These are phyloP conservation scores for Drosophila subobscura DNA, from an alignment of 1,140 invertebrate genomes.

Conservation along the genomic window DNA sequence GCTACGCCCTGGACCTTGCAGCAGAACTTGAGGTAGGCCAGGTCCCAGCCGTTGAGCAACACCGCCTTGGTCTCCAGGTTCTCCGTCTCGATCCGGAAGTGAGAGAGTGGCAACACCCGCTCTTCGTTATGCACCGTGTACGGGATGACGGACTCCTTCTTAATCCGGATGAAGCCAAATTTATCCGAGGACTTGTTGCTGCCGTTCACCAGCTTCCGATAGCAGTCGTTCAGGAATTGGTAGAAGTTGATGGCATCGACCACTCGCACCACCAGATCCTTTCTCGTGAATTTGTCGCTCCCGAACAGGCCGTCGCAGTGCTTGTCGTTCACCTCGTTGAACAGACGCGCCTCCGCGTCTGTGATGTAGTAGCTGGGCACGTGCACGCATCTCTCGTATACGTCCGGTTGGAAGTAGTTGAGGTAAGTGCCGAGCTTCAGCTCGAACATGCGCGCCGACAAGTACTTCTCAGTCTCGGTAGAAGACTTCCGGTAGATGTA, in stretches of 20 bases:
- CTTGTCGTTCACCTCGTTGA: slow-evolving; percentile 96
- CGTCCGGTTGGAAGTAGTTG: slow-evolving; percentile 91
- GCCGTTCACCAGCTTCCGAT: slow-evolving; percentile 89
- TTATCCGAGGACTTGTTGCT: slow-evolving; percentile 89
- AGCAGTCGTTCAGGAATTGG: slow-evolving; percentile 94
- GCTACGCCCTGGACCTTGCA: slow-evolving; percentile 96
- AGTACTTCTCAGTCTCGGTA: slow-evolving; percentile 90
- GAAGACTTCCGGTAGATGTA: slow-evolving; percentile 89
- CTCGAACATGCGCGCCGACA: slow-evolving; percentile 95
- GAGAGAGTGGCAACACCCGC: slow-evolving; percentile 96
- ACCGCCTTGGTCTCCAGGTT: slow-evolving; percentile 93
- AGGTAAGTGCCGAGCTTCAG: slow-evolving; percentile 94
- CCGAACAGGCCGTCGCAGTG: slow-evolving; percentile 97
- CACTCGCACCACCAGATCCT: slow-evolving; percentile 94
- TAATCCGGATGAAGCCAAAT: slow-evolving; percentile 97
- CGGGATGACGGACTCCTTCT: slow-evolving; percentile 96
- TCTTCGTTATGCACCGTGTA: slow-evolving; percentile 93
- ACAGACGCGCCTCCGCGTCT: slow-evolving; percentile 92
- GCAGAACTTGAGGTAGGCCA: slow-evolving; percentile 96
- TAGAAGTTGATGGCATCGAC: slow-evolving; percentile 95
- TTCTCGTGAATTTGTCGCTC: slow-evolving; percentile 92
- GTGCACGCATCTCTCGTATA: slow-evolving; percentile 92
- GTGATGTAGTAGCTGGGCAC: slow-evolving; percentile 97
- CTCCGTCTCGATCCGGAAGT: slow-evolving; percentile 96
- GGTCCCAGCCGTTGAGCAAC: slow-evolving; percentile 93